These are phyloP conservation scores for Adelges cooleyi DNA, from an alignment of 1,140 invertebrate species.

Conservation along the genomic window DNA sequence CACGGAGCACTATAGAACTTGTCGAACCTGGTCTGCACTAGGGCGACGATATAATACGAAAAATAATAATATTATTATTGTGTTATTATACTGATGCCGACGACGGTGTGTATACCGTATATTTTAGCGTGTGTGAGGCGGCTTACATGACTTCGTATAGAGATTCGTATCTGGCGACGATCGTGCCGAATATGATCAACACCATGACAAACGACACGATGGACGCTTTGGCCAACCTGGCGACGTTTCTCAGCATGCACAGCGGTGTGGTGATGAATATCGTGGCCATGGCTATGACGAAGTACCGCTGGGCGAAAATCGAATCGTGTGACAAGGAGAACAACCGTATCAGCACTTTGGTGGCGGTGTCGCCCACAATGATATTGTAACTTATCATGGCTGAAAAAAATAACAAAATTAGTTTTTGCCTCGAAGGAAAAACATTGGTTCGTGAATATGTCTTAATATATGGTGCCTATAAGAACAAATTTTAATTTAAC, in stretches of 20 bases:
- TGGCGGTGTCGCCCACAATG: constrained; percentile 78
- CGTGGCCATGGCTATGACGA: constrained; percentile 65
- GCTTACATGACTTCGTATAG: constrained; percentile 48
- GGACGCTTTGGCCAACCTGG: constrained; percentile 63
- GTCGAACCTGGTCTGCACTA: too few species aligned
- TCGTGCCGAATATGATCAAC: constrained; percentile 58
- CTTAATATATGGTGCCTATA: too few species aligned
- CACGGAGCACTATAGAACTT: too few species aligned
- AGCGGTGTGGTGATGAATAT: constrained; percentile 66
- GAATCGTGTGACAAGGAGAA: constrained; percentile 45
- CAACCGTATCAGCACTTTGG: constrained; percentile 63
- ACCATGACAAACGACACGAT: constrained; percentile 67
- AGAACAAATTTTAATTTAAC: too few species aligned
- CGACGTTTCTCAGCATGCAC: constrained; percentile 69
- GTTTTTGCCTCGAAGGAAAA: too few species aligned
- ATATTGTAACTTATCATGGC: constrained; percentile 87
- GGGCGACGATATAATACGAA: too few species aligned
- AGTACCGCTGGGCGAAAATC: constrained; percentile 54
- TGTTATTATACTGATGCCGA: neutral
- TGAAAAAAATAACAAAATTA: constrained; percentile 41
- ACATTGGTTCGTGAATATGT: too few species aligned
- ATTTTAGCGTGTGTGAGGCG: constrained; percentile 35
- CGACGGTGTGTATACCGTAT: constrained; percentile 29
- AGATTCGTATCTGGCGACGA: constrained; percentile 51
- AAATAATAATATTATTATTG: too few species aligned